These are phyloP conservation scores for Clinocottus analis DNA, from an alignment of 2,113 vertebrate genomes.

Conservation along the genomic window DNA sequence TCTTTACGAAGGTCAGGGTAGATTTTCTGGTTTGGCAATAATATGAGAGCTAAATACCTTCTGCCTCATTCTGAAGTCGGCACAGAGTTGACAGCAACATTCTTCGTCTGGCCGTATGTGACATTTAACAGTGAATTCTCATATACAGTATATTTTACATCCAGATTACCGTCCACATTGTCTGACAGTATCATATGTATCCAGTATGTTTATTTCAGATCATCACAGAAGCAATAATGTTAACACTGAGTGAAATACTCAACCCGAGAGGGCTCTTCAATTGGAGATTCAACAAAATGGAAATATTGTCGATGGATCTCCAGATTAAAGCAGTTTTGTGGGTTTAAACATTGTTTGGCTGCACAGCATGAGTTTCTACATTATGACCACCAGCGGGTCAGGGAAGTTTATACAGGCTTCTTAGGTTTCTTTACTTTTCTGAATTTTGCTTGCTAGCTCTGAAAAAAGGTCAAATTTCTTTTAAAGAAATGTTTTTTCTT, in stretches of 20 bases:
- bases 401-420: neutral
- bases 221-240: neutral
- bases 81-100: constrained; percentile 42
- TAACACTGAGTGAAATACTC: neutral
- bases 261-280: neutral
- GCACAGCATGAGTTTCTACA: neutral
- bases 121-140: constrained; percentile 30
- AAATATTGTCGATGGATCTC: neutral
- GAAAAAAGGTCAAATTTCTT: neutral
- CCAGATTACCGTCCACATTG: neutral
- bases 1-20: constrained; percentile 24
- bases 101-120: constrained; percentile 36
- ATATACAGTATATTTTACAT: constrained; percentile 21
- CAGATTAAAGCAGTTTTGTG: constrained; percentile 10
- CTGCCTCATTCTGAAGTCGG: constrained; percentile 5
- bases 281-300: neutral
- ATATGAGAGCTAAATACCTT: constrained; percentile 19
- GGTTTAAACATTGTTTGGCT: constrained; percentile 11
- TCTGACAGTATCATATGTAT: neutral
- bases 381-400: neutral
- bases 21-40: constrained; percentile 60
- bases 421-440: neutral
- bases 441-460: neutral
- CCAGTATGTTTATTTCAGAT: neutral
- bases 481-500: neutral